Conservation (phyloP, 2,888 invertebrate genomes). For the Horisme vitalbata region DNA sequence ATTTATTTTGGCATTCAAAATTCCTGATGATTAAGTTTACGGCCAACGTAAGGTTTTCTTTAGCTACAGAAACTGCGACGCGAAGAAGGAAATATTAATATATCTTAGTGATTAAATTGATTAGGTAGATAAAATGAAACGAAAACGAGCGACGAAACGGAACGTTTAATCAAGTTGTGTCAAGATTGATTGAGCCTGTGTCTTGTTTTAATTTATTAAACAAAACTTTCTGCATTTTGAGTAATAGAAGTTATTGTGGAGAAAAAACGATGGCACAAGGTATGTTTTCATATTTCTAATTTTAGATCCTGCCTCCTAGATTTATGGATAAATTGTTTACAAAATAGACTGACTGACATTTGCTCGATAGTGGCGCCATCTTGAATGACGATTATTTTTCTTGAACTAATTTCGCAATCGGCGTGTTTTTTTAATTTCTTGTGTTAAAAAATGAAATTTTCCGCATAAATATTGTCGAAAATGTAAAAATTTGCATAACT, state of each 20-base stretch:
- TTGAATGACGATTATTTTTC: slow-evolving; percentile 51
- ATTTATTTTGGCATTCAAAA: too few species aligned
- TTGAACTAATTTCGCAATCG: slow-evolving; percentile 21
- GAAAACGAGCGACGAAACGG: slow-evolving; percentile 24
- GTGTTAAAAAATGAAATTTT: slow-evolving; percentile 11
- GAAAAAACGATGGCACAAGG: slow-evolving; percentile 61
- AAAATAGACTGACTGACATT: slow-evolving; percentile 58
- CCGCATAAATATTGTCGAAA: slow-evolving; percentile 13
- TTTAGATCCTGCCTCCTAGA: slow-evolving; percentile 12
- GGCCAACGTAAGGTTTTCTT: too few species aligned
- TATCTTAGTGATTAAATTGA: too few species aligned
- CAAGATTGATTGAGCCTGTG: slow-evolving; percentile 47
- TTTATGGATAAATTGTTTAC: slow-evolving; percentile 39
- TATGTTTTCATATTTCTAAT: slow-evolving; percentile 45
- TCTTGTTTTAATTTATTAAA: slow-evolving; percentile 38
- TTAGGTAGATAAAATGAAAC: not conserved
- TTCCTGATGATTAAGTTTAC: too few species aligned
- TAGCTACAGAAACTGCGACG: too few species aligned
- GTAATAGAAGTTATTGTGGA: slow-evolving; percentile 26
- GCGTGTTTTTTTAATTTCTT: slow-evolving; percentile 44
- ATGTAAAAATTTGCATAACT: slow-evolving; percentile 1
- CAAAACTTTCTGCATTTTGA: slow-evolving; percentile 20
- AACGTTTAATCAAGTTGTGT: slow-evolving; percentile 44
- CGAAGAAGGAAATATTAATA: too few species aligned
- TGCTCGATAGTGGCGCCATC: slow-evolving; percentile 67